These are phyloP conservation scores for Phainopepla nitens DNA, from an alignment of 2,113 vertebrate species.

Conservation along the genomic window DNA sequence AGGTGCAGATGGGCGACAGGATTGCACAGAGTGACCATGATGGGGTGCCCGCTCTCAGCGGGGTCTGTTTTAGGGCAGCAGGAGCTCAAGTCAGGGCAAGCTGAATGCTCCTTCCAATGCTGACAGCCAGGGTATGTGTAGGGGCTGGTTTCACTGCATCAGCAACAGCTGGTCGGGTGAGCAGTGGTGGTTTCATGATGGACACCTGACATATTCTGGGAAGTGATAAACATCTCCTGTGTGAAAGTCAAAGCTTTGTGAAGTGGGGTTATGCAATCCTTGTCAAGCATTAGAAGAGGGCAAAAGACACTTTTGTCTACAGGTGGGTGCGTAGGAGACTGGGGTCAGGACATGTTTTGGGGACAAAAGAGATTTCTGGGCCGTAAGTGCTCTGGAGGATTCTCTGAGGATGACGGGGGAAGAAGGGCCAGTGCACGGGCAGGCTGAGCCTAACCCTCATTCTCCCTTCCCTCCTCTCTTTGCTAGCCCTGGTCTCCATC, in stretches of 20 bases:
- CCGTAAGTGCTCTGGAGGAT: too few relatives aligned
- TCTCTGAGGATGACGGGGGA: too few relatives aligned
- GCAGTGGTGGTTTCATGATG: accelerated
- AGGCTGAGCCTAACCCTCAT: too few relatives aligned
- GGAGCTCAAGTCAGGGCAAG: accelerated
- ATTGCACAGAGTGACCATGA: background rate
- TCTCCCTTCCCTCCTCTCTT: too few relatives aligned
- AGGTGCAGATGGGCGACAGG: too few relatives aligned
- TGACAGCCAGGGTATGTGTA: accelerated
- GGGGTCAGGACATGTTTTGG: accelerated
- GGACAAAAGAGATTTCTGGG: too few relatives aligned
- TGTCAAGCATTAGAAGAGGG: background rate
- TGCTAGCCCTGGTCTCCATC: too few relatives aligned
- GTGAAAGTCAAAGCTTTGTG: background rate
- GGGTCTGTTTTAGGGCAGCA: background rate
- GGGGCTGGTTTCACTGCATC: background rate
- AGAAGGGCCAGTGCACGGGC: too few relatives aligned
- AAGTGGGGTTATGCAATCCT: background rate
- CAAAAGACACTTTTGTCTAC: accelerated
- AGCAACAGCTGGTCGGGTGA: accelerated
- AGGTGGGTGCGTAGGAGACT: accelerated
- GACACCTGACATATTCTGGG: background rate
- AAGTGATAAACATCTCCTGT: background rate
- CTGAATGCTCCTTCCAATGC: accelerated
- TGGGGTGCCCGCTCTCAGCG: accelerated